These are phyloP conservation scores for Trachurus trachurus DNA, from an alignment of 2,797 vertebrate species.

Conservation along the genomic window DNA sequence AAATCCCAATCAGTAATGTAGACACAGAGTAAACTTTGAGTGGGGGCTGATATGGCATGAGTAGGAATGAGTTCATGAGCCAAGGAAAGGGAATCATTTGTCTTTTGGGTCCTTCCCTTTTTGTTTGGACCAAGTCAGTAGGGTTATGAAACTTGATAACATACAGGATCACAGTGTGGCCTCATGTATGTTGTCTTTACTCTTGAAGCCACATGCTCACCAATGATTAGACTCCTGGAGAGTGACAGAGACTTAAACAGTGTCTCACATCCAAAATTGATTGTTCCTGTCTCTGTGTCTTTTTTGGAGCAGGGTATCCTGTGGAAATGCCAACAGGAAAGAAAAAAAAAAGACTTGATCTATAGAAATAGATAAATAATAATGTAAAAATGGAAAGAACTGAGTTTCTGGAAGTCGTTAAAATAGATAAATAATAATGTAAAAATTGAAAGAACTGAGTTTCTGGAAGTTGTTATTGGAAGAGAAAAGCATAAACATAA, in stretches of 20 bases:
- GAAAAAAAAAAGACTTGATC: background rate
- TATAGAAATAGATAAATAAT: background rate
- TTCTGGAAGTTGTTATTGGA: background rate
- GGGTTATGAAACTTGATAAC: conserved; percentile 12
- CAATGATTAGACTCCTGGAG: conserved; percentile 6
- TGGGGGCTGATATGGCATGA: conserved; percentile 44
- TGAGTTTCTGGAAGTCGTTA: no score
- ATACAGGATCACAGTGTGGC: conserved; percentile 10
- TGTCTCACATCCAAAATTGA: conserved; percentile 11
- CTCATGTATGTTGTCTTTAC: conserved; percentile 18
- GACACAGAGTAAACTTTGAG: conserved; percentile 36
- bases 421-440: background rate
- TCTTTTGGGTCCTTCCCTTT: conserved; percentile 9
- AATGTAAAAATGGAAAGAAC: background rate
- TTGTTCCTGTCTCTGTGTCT: background rate
- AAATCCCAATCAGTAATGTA: conserved; percentile 42
- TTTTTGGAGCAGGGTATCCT: conserved; percentile 15
- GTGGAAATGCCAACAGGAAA: background rate
- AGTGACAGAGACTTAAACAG: background rate
- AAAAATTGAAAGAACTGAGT: background rate
- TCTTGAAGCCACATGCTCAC: conserved; percentile 5
- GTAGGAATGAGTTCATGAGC: conserved; percentile 21
- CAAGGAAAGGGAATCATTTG: conserved; percentile 15
- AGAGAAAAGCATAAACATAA: background rate
- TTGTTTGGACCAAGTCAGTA: conserved; percentile 16